These are phyloP conservation scores for Glossophaga mutica DNA, from an alignment of 2,797 vertebrate genomes.

Conservation along the genomic window DNA sequence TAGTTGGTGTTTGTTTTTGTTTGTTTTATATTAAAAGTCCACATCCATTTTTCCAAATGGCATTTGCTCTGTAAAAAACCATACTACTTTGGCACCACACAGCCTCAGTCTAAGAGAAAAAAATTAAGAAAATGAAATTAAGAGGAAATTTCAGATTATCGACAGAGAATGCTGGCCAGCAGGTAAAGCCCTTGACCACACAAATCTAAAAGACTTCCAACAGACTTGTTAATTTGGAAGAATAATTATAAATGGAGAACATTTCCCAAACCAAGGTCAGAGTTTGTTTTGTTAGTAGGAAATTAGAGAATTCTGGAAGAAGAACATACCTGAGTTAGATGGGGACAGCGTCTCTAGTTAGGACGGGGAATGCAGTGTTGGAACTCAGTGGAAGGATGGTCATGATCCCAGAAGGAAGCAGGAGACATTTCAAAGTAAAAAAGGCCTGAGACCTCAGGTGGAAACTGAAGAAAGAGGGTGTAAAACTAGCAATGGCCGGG, in stretches of 20 bases:
- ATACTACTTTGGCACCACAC: not conserved
- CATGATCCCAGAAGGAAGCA: not conserved
- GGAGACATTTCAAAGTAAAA: not conserved
- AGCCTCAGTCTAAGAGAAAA: not conserved
- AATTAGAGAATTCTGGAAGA: not conserved
- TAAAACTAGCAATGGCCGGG: not conserved
- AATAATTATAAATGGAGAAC: not conserved
- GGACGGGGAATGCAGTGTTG: not conserved
- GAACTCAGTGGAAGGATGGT: not conserved
- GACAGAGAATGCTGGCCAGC: not conserved
- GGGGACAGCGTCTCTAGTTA: not conserved
- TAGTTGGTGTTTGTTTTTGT: not conserved
- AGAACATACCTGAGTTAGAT: not conserved
- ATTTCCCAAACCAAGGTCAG: not conserved
- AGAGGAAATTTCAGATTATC: not conserved
- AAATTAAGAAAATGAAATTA: conserved; percentile 19
- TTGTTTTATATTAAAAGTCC: not conserved
- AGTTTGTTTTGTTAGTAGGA: not conserved
- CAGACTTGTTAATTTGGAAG: not conserved
- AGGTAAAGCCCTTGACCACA: not conserved
- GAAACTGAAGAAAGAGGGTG: not conserved
- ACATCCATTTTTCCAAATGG: not conserved
- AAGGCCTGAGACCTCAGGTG: not conserved
- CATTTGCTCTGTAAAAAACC: not conserved
- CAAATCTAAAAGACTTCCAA: not conserved